A percentile compares a stretch with the other conserved stretches of the same genome.
phyloP scores from a whole-genome alignment of 2,113 vertebrate species.

The Pycnonotus jocosus region DNA sequence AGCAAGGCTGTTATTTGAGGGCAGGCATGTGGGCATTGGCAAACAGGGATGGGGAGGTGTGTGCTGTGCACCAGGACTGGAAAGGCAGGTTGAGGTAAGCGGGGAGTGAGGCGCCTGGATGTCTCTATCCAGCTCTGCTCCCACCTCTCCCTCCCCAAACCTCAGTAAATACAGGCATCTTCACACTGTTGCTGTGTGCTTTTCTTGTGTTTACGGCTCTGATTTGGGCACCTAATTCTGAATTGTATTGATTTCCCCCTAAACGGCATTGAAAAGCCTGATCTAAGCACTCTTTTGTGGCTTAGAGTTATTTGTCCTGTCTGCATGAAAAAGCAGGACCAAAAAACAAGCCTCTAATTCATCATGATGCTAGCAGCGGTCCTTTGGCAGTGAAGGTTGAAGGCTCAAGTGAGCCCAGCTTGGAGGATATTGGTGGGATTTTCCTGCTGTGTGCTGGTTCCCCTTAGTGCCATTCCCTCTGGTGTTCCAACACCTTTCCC shows the following conservation, averaged over 20 bases:
- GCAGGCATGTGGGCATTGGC: accelerated
- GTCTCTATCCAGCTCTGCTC: not conserved
- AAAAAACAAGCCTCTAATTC: constrained; percentile 24
- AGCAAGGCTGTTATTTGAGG: not conserved
- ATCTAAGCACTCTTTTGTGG: constrained; percentile 37
- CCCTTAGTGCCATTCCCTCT: not conserved
- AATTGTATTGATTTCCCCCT: constrained; percentile 20
- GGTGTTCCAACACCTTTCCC: not conserved
- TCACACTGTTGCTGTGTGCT: not conserved
- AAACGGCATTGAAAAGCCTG: not conserved
- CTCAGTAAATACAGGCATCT: not conserved
- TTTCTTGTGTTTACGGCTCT: not conserved
- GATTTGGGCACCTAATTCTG: constrained; percentile 25
- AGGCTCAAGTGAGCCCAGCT: not conserved
- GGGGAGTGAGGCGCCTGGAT: accelerated
- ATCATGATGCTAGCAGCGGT: not conserved
- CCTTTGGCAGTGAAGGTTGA: not conserved
- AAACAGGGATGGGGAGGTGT: not conserved
- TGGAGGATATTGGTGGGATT: not conserved
- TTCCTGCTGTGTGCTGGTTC: not conserved
- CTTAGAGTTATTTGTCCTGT: constrained; percentile 28
- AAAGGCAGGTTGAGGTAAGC: not conserved
- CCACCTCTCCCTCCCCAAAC: not conserved
- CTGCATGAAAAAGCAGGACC: constrained; percentile 18
- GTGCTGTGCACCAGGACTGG: accelerated